These are phyloP conservation scores for Lampropteryx suffumata DNA, from an alignment of 2,888 invertebrate species.

Conservation along the genomic window DNA sequence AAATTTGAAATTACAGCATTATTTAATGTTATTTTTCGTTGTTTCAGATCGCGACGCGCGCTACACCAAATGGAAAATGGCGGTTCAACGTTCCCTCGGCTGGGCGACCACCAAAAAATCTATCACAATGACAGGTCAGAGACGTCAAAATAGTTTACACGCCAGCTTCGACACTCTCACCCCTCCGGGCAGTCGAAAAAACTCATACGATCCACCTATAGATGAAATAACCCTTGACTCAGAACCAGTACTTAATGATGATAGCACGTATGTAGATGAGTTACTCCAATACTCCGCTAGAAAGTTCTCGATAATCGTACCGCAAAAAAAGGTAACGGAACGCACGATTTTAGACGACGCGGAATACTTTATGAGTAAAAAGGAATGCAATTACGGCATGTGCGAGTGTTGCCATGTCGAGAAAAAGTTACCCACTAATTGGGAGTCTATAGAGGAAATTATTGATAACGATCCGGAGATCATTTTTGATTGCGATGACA, in stretches of 20 bases:
- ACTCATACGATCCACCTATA: constrained; percentile 44
- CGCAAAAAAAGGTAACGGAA: constrained; percentile 50
- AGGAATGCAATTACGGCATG: constrained; percentile 72
- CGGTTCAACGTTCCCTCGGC: constrained; percentile 94
- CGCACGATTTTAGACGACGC: constrained; percentile 68
- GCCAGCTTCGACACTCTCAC: constrained; percentile 45
- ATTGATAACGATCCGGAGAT: constrained; percentile 79
- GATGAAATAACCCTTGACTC: constrained; percentile 23
- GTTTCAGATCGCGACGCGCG: constrained; percentile 89
- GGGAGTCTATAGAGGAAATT: constrained; percentile 72
- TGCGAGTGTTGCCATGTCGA: constrained; percentile 64
- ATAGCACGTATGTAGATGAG: constrained; percentile 58
- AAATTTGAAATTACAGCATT: too few relatives aligned
- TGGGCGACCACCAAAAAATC: constrained; percentile 92
- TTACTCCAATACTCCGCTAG: constrained; percentile 63
- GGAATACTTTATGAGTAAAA: constrained; percentile 68
- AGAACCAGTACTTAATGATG: constrained; percentile 39
- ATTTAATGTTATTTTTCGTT: background rate
- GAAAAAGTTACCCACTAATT: constrained; percentile 59
- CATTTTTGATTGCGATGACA: constrained; percentile 71
- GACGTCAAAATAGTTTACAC: constrained; percentile 61
- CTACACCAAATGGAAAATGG: constrained; percentile 97
- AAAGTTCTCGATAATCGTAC: constrained; percentile 64
- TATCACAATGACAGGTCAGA: constrained; percentile 89
- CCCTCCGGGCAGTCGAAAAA: constrained; percentile 45